phyloP scores from a whole-genome alignment of 2,888 invertebrate species.

The Strigamia transsilvanica region DNA sequence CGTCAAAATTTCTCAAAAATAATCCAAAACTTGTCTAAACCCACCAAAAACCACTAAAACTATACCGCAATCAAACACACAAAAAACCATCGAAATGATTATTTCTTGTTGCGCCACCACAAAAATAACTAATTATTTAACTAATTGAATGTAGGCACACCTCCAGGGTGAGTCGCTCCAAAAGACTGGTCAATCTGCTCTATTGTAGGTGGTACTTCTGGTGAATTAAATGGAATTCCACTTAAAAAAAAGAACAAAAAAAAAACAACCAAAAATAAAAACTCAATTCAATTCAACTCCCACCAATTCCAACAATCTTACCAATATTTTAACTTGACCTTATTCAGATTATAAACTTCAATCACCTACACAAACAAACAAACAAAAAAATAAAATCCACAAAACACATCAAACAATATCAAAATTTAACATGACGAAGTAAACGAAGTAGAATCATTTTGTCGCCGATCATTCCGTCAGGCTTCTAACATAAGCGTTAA shows the following conservation, averaged over 20 bases:
- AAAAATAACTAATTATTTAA: too few relatives aligned
- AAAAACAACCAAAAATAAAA: slow-evolving; percentile 42
- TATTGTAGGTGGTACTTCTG: slow-evolving; percentile 93
- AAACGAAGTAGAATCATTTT: too few relatives aligned
- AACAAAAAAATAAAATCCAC: slow-evolving; percentile 7
- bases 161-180: slow-evolving; percentile 97
- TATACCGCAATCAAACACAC: too few relatives aligned
- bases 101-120: too few relatives aligned
- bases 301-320: slow-evolving; percentile 68
- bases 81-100: not conserved
- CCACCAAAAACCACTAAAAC: too few relatives aligned
- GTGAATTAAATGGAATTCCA: slow-evolving; percentile 86
- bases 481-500: too few relatives aligned
- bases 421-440: too few relatives aligned
- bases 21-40: too few relatives aligned
- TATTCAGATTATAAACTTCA: slow-evolving; percentile 96
- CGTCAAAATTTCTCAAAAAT: too few relatives aligned
- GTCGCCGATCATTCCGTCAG: too few relatives aligned
- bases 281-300: not conserved
- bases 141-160: slow-evolving; percentile 59
- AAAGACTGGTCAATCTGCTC: slow-evolving; percentile 99
- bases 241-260: slow-evolving; percentile 62
- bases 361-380: slow-evolving; percentile 73
- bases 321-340: slow-evolving; percentile 97
- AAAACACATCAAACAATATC: slow-evolving; percentile 52